phyloP scores from a whole-genome alignment of 1,140 invertebrate species.

The Thrips palmi region DNA sequence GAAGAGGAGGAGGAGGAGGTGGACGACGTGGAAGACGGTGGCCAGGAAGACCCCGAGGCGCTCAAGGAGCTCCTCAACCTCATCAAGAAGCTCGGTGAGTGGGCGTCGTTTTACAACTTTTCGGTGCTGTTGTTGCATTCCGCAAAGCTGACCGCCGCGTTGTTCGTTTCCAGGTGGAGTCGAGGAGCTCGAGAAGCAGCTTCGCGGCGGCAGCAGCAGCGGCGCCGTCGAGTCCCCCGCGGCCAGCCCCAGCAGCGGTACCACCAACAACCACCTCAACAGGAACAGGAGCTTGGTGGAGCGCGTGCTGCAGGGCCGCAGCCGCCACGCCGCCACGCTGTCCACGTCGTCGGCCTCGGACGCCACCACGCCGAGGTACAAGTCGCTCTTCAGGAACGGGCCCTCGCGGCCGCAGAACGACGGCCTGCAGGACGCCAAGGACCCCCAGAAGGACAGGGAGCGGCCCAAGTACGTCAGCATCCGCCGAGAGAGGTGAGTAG shows the following conservation, averaged over 20 bases:
- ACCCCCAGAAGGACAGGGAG: slow-evolving; percentile 25
- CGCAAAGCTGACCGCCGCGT: too few relatives aligned
- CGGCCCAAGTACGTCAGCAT: slow-evolving; percentile 40
- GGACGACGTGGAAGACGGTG: slow-evolving; percentile 43
- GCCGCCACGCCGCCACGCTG: background rate
- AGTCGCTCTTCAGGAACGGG: slow-evolving; percentile 17
- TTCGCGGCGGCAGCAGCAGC: slow-evolving; percentile 28
- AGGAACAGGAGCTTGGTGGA: slow-evolving; percentile 7
- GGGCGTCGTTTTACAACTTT: background rate
- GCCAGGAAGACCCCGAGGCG: slow-evolving; percentile 60
- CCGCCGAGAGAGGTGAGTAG: slow-evolving; percentile 18
- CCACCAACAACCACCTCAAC: slow-evolving; percentile 10
- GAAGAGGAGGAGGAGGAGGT: slow-evolving; percentile 31
- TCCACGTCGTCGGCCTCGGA: background rate
- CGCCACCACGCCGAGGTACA: slow-evolving; percentile 13
- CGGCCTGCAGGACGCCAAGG: slow-evolving; percentile 30
- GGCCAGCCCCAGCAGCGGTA: slow-evolving; percentile 39
- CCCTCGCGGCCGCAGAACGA: slow-evolving; percentile 46
- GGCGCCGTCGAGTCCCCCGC: slow-evolving; percentile 28
- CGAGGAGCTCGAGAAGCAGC: slow-evolving; percentile 60
- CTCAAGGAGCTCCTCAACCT: slow-evolving; percentile 68
- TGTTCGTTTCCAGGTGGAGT: slow-evolving; percentile 40
- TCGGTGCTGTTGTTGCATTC: background rate
- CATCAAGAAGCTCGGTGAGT: slow-evolving; percentile 55
- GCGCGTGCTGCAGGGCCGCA: too few relatives aligned